Evolutionary conservation across 2,113 vertebrate species (phyloP), one percentile per base, ranked within the genome.

Genomic region (Odocoileus hemionus): DNA sequence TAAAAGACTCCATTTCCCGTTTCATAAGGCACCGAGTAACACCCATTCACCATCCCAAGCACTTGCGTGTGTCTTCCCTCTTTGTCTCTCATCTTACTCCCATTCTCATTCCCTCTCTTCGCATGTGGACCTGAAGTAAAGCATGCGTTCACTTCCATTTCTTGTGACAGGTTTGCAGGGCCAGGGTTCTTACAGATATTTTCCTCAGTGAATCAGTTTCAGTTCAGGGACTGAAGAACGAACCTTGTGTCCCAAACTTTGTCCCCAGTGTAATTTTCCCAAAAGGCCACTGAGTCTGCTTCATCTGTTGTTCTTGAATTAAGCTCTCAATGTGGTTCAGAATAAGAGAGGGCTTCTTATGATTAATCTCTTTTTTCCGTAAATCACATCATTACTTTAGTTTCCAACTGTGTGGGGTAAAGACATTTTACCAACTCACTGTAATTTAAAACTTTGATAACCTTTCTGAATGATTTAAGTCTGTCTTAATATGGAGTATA

Each of bases 61-160:
- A 47, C 6, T 12, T 10, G 7, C 5, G 0, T 4, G 12, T 12
- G 64, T 50, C 30, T 70, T 36, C 13, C n/a, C 1, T 15, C 21
- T 84, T 0, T 39, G 0, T 36, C 16, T 19, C 61, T n/a, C 61
- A 28, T 7, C 11, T 79, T 70, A 47, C 10, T 16, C 21, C 5
- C 15, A 39, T 70, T 70, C 36, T 78, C 10, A 7, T 1, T 67
- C 15, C 17, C 21, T 52, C 9, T n/a, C 45, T 30, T 89, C 26
- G 33, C 5, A 25, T 50, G 19, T 50, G 2, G 25, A 3, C 50
- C 15, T 83, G 8, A 7, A 5, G 14, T 25, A 25, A 54, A 79
- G 23, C 5, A 23, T 7, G 64, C 64, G 23, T 70, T 70, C 67
- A 2, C 15, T 78, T 89, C 30, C 57, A 8, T 11, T 83, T 89